phyloP scores from a whole-genome alignment of 2,113 vertebrate genomes.

The Chamaetylas fuelleborni region DNA sequence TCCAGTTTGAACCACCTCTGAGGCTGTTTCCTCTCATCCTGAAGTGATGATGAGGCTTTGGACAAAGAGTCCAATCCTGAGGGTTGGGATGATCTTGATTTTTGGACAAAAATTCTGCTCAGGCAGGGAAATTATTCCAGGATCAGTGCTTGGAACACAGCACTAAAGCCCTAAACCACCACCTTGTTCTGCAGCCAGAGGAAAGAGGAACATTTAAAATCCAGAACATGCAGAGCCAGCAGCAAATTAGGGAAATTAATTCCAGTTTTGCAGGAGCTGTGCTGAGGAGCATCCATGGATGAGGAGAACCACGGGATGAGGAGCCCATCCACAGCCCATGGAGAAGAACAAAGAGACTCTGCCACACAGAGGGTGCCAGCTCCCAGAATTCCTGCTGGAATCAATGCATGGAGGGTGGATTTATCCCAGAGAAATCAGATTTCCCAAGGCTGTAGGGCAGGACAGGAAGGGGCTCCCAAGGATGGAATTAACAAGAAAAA shows the following conservation, averaged over 20 bases:
- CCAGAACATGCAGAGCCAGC: neutral
- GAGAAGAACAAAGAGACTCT: neutral
- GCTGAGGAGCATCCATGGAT: neutral
- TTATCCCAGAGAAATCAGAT: neutral
- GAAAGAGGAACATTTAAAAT: neutral
- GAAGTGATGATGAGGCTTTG: neutral
- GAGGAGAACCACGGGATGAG: neutral
- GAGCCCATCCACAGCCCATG: neutral
- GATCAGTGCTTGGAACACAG: neutral
- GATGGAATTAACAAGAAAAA: neutral
- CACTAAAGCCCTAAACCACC: neutral
- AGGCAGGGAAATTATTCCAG: neutral
- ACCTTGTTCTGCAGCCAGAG: neutral
- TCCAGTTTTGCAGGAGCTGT: neutral
- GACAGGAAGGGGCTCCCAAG: neutral
- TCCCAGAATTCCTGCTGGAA: neutral
- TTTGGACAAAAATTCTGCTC: neutral
- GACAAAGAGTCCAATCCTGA: neutral
- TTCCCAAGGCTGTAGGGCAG: neutral
- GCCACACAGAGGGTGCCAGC: neutral
- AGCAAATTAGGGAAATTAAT: neutral
- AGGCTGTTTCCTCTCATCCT: rapidly evolving
- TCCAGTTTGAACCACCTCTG: neutral
- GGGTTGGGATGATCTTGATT: neutral
- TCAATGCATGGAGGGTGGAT: rapidly evolving